phyloP scores from a whole-genome alignment of 2,797 vertebrate genomes.

The Thamnophis elegans region DNA sequence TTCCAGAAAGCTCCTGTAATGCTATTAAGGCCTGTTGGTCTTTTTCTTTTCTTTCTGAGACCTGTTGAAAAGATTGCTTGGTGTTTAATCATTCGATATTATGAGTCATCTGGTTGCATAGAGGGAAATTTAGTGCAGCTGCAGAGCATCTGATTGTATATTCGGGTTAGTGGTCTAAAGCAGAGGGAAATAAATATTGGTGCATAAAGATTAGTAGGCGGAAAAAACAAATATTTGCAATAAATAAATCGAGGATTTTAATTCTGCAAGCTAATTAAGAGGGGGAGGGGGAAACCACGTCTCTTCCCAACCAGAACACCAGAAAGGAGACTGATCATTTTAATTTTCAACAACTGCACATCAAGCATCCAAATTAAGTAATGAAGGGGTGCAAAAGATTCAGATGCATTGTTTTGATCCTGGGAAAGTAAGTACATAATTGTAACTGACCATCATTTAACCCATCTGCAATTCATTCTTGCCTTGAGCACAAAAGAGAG shows the following conservation, averaged over 20 bases:
- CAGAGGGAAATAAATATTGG: conserved; percentile 41
- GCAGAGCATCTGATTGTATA: conserved; percentile 29
- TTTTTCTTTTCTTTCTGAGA: conserved; percentile 26
- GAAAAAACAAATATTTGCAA: conserved; percentile 18
- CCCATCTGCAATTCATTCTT: conserved; percentile 48
- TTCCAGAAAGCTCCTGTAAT: conserved; percentile 44
- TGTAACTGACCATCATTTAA: conserved; percentile 57
- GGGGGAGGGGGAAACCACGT: neutral
- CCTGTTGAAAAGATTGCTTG: conserved; percentile 43
- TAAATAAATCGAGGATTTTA: conserved; percentile 25
- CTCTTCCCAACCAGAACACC: neutral
- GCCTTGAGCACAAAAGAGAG: conserved; percentile 8
- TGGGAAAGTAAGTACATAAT: conserved; percentile 52
- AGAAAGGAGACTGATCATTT: conserved; percentile 37
- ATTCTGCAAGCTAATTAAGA: conserved; percentile 27
- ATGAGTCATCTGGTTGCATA: conserved; percentile 36
- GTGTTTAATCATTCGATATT: conserved; percentile 2
- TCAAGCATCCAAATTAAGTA: conserved; percentile 56
- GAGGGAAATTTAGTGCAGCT: conserved; percentile 42
- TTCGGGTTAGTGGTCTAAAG: conserved; percentile 34
- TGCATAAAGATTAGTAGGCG: neutral
- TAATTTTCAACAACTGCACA: conserved; percentile 20
- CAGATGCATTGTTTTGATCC: conserved; percentile 46
- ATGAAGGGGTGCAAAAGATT: conserved; percentile 51
- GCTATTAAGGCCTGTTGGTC: conserved; percentile 43